Evolutionary conservation across 2,888 invertebrate species (phyloP).

Genomic region (Agonopterix heracliana): DNA sequence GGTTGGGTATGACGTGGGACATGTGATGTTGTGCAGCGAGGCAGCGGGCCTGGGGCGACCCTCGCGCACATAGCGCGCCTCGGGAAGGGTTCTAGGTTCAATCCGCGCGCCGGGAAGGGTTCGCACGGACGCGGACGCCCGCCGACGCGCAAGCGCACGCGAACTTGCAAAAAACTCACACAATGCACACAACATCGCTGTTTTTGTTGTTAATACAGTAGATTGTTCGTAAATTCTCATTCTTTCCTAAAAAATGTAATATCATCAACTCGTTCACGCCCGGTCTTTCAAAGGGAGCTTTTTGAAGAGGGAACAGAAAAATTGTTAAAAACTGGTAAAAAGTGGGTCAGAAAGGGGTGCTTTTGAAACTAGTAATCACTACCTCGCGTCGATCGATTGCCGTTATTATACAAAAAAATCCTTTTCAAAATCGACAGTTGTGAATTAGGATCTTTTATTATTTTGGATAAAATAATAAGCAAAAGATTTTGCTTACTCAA

Average conservation of each 20-base stretch:
- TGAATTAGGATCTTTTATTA: slow-evolving; percentile 54
- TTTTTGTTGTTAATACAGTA: slow-evolving; percentile 73
- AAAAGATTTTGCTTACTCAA: slow-evolving; percentile 28
- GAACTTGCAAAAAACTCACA: slow-evolving; percentile 67
- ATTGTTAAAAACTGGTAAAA: slow-evolving; percentile 72
- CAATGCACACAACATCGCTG: slow-evolving; percentile 67
- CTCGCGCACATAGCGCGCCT: slow-evolving; percentile 42
- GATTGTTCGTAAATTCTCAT: slow-evolving; percentile 74
- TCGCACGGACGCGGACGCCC: slow-evolving; percentile 65
- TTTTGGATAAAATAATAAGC: slow-evolving; percentile 44
- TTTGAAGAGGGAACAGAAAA: slow-evolving; percentile 67
- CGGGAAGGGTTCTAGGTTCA: slow-evolving; percentile 65
- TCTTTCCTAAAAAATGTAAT: slow-evolving; percentile 70
- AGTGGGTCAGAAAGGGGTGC: slow-evolving; percentile 76
- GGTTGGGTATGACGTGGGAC: slow-evolving; percentile 13
- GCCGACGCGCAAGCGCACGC: slow-evolving; percentile 76
- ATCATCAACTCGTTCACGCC: slow-evolving; percentile 78
- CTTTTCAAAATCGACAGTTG: slow-evolving; percentile 56
- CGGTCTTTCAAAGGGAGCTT: slow-evolving; percentile 69
- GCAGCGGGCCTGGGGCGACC: slow-evolving; percentile 25
- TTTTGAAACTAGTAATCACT: slow-evolving; percentile 74
- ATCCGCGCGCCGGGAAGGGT: slow-evolving; percentile 60
- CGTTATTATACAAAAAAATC: slow-evolving; percentile 67
- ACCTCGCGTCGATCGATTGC: slow-evolving; percentile 71
- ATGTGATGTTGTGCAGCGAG: slow-evolving; percentile 32